Percentiles rank a stretch among this genome's conserved stretches.
Conservation (phyloP, 2,797 vertebrate species). For the Sebastes taczanowskii region DNA sequence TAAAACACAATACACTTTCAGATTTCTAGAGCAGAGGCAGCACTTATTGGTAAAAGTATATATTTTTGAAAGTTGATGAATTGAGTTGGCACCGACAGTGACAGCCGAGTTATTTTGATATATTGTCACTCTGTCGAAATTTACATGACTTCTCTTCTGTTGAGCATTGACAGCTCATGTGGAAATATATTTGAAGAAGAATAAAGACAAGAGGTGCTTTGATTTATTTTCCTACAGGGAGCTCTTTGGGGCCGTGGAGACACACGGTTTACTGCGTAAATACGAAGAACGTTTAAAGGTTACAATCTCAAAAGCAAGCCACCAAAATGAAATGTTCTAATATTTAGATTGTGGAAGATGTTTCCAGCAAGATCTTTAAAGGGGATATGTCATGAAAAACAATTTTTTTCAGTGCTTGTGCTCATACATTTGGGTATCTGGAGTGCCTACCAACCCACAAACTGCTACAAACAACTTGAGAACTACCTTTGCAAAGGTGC, state of each 20-base stretch:
- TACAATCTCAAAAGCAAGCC: background rate
- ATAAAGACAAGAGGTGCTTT: background rate
- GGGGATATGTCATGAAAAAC: no score
- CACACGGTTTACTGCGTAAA: background rate
- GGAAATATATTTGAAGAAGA: slow-evolving; percentile 8
- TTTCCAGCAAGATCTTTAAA: background rate
- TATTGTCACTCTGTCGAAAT: background rate
- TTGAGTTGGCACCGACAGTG: background rate
- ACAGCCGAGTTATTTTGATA: slow-evolving; percentile 15
- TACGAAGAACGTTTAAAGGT: background rate
- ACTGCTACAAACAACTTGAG: no score
- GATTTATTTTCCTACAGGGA: background rate
- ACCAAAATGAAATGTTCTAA: background rate
- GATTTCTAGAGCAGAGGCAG: background rate
- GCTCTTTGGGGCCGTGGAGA: background rate
- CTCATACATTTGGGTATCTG: no score
- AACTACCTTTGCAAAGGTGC: no score
- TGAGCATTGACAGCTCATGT: background rate
- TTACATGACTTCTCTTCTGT: background rate
- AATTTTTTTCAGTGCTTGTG: no score
- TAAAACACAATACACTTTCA: background rate
- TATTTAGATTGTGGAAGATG: background rate
- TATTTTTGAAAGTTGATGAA: slow-evolving; percentile 15
- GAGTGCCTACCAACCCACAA: no score
- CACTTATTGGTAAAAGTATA: background rate